These are phyloP conservation scores for Bujurquina vittata DNA, from an alignment of 2,113 vertebrate species.

Conservation along the genomic window DNA sequence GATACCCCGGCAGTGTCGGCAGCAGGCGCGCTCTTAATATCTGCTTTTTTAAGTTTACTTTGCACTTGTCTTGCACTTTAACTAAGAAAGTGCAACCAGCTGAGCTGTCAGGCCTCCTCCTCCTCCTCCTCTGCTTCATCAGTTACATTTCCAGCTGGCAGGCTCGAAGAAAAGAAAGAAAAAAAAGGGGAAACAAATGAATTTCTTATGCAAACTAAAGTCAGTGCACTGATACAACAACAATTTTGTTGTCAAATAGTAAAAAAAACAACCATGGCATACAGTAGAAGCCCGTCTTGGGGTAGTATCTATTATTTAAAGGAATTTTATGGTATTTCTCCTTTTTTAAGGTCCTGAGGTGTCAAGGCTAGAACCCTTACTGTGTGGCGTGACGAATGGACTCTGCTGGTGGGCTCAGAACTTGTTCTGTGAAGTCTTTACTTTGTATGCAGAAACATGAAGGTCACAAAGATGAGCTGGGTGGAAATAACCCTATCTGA, in stretches of 20 bases:
- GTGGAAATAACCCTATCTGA: neutral
- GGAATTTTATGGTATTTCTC: neutral
- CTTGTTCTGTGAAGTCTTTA: neutral
- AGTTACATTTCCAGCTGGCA: constrained; percentile 41
- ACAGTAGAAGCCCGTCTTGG: neutral
- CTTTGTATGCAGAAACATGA: neutral
- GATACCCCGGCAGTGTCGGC: constrained; percentile 12
- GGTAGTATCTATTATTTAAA: neutral
- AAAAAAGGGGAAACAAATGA: neutral
- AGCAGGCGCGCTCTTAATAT: neutral
- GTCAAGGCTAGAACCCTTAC: neutral
- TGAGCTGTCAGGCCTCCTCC: constrained; percentile 45
- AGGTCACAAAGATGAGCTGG: neutral
- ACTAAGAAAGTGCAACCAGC: constrained; percentile 17
- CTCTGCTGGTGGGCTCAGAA: neutral
- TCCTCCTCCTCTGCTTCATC: constrained; percentile 29
- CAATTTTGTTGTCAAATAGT: neutral
- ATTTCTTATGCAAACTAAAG: constrained; percentile 15
- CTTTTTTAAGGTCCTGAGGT: neutral
- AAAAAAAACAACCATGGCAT: neutral
- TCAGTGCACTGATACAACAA: neutral
- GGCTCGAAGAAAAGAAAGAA: neutral
- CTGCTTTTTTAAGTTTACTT: constrained; percentile 5
- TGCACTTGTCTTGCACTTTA: constrained; percentile 22
- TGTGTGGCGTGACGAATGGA: neutral